These are phyloP conservation scores for Muricea muricata DNA, from an alignment of 92 coral and sea anemone species.

Conservation along the genomic window DNA sequence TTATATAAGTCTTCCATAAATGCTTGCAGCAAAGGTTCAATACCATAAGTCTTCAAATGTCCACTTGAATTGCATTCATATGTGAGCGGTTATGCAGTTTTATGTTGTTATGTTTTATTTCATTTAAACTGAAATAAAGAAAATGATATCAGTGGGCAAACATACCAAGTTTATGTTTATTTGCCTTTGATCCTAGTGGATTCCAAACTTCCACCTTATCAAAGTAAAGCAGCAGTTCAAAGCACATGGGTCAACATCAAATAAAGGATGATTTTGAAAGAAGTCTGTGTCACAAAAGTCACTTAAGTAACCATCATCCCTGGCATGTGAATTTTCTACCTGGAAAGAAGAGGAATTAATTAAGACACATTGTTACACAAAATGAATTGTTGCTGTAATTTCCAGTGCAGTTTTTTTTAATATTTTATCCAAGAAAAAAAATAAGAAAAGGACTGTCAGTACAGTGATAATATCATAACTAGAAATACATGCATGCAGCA, in stretches of 20 bases:
- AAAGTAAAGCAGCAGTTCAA: conserved; percentile 28
- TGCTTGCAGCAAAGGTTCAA: conserved; percentile 41
- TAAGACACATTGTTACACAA: too few species aligned
- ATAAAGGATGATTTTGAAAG: conserved; percentile 10
- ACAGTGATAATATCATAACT: too few species aligned
- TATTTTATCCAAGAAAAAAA: too few species aligned
- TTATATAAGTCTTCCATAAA: conserved; percentile 57
- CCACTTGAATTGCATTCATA: conserved; percentile 45
- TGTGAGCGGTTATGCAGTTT: conserved; percentile 58
- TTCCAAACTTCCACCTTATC: conserved; percentile 40
- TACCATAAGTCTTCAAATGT: conserved; percentile 64
- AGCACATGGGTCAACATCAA: conserved; percentile 26
- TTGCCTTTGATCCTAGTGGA: conserved; percentile 41
- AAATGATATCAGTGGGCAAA: too few species aligned
- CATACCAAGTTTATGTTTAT: too few species aligned
- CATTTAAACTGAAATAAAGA: too few species aligned
- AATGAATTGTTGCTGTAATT: too few species aligned
- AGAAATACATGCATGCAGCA: too few species aligned
- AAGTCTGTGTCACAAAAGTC: conserved; percentile 4
- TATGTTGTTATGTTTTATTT: conserved; percentile 43
- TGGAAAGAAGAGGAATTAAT: too few species aligned
- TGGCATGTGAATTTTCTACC: conserved; percentile 10
- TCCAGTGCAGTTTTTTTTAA: too few species aligned
- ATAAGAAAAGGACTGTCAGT: too few species aligned
- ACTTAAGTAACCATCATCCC: not conserved